Base-by-base conservation (phyloP, 1,140 invertebrate genomes). In the Aphelinus certus region DNA sequence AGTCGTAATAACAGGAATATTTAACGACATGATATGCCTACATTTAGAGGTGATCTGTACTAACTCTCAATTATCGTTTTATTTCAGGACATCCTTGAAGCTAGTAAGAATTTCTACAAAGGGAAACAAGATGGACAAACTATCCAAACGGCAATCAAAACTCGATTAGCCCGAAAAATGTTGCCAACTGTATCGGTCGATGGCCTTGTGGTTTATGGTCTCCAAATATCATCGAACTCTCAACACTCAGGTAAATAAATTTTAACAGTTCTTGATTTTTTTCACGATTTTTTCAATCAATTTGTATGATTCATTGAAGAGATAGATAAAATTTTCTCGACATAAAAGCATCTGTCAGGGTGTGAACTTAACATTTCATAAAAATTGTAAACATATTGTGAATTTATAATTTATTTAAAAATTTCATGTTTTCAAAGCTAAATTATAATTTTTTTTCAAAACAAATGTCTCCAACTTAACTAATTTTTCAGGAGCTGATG, bases 141-240 rank as follows among this genome's bases (percentile, higher is more conserved):
- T 42, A 80, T 92, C 73, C 57, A 90, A 45, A 85, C 86, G 56
- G 90, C 91, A 9, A 88, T 91, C 4, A 84, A 88, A 72, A 85
- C 84, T 58, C 87, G 90, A 26, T 83, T 95, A 3, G 89, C 92
- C 3, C 86, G 94, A 66, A 89, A 92, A 70, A 90, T 92, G 76
- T 84, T 94, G 46, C 92, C 93, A 1, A 85, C 89, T 47, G 88
- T 94, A 3, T 91, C 91, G 7, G 81, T 87, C 3, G 92, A 94
- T 77, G 93, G 93, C 46, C 87, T 93, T 1, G 90, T 94, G 3
- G 90, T 94, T 68, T 94, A 94, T 83, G 90, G 88, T 9, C 76
- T 90, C 75, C 84, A 90, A 82, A 87, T 90, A 72, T 88, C 89
- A 64, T 80, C 86, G 2, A 83, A 83, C 26, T 79, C 81, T 3